Conservation (phyloP, 1,140 invertebrate genomes). For the Lamellibrachia luymesi region DNA sequence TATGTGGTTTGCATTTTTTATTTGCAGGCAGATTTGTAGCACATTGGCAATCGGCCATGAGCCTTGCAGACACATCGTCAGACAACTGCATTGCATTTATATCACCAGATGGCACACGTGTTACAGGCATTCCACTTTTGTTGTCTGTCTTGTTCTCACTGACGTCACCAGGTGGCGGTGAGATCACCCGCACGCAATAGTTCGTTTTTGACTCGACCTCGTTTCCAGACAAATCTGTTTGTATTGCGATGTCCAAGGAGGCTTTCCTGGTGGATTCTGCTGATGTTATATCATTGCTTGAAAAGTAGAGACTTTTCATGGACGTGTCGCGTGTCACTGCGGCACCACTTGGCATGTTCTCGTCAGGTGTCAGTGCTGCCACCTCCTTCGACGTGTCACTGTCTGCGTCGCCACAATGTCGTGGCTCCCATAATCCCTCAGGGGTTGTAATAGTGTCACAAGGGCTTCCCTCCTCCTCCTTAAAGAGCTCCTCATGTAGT, state of each 20-base stretch:
- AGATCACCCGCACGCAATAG: not conserved
- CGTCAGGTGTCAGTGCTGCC: not conserved
- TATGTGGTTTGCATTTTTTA: not conserved
- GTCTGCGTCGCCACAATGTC: not conserved
- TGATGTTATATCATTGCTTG: not conserved
- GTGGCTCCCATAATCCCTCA: not conserved
- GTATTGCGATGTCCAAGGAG: not conserved
- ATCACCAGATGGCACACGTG: not conserved
- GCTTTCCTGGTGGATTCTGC: not conserved
- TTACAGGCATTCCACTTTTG: not conserved
- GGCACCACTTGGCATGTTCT: constrained; percentile 22
- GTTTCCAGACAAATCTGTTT: constrained; percentile 11
- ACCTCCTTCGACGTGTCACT: constrained; percentile 20
- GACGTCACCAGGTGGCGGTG: not conserved
- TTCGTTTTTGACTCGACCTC: constrained; percentile 9
- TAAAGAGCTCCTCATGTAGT: constrained; percentile 21
- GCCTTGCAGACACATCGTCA: not conserved
- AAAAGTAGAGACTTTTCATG: constrained; percentile 8
- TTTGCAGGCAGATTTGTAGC: not conserved
- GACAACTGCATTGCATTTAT: not conserved
- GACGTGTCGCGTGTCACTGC: constrained; percentile 2
- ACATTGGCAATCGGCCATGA: not conserved
- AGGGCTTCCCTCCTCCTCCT: constrained; percentile 27
- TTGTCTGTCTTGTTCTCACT: not conserved
- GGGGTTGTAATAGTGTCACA: not conserved